Evolutionary conservation across 23 tunicate genomes (phyloP).

Genomic region (Phallusia fumigata): DNA sequence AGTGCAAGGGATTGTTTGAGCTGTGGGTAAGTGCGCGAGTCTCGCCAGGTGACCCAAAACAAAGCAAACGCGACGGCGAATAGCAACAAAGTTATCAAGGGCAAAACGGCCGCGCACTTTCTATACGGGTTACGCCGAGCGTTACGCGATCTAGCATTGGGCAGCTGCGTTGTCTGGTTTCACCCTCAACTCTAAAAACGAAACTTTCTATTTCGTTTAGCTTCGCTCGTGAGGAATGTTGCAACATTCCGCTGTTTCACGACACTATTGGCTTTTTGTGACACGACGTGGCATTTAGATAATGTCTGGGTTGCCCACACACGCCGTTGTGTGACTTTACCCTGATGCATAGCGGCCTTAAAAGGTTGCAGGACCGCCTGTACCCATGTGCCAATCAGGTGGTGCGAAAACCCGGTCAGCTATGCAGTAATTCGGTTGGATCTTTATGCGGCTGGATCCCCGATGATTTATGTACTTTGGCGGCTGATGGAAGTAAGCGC

Average conservation of each 20-base stretch:
- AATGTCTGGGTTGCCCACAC: not conserved
- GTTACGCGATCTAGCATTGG: not conserved
- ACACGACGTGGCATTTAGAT: not conserved
- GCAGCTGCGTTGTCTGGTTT: not conserved
- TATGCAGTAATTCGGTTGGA: not conserved
- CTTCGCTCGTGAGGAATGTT: not conserved
- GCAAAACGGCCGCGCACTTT: not conserved
- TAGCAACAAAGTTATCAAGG: not conserved
- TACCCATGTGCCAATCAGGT: not conserved
- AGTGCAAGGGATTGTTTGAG: not conserved
- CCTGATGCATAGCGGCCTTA: slow-evolving; percentile 5
- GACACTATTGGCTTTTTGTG: too few species aligned
- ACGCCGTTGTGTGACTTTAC: not conserved
- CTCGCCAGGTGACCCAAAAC: not conserved
- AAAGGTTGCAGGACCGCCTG: not conserved
- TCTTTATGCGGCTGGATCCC: not conserved
- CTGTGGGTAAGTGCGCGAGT: not conserved
- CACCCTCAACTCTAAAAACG: not conserved
- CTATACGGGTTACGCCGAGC: not conserved
- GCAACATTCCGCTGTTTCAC: not conserved
- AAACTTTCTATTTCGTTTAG: not conserved
- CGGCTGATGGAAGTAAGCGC: not conserved
- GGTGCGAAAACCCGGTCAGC: not conserved
- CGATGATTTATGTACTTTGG: not conserved
- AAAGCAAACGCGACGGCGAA: not conserved